phyloP scores from a whole-genome alignment of 2,888 invertebrate species.

The Lasiommata megera region DNA sequence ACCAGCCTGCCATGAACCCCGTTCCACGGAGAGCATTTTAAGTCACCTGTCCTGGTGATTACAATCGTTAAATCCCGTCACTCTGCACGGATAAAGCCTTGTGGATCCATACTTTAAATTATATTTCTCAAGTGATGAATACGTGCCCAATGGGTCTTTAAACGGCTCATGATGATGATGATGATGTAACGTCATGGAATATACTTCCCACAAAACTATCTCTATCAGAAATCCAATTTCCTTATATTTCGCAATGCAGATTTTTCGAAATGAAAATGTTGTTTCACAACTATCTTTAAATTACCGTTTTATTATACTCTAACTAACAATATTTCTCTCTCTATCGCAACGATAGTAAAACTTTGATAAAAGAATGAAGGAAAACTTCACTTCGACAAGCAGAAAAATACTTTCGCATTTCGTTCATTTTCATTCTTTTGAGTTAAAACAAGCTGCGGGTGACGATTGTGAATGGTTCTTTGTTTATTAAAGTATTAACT shows the following conservation, averaged over 20 bases:
- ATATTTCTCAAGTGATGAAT: too few relatives aligned
- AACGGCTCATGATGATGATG: too few relatives aligned
- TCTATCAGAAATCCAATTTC: background rate
- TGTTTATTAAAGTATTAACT: conserved; percentile 10
- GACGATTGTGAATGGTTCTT: conserved; percentile 6
- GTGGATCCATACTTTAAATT: too few relatives aligned
- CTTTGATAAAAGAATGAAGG: conserved; percentile 4
- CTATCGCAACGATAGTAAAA: conserved; percentile 5
- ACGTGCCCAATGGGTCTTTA: too few relatives aligned
- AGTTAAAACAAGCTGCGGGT: background rate
- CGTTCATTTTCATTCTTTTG: conserved; percentile 2
- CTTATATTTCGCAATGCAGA: background rate
- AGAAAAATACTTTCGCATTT: background rate
- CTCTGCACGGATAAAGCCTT: too few relatives aligned
- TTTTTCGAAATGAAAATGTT: background rate
- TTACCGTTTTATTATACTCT: background rate
- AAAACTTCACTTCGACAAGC: background rate
- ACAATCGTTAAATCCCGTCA: too few relatives aligned
- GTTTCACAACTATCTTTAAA: background rate
- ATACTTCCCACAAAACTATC: too few relatives aligned
- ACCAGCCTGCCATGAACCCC: too few relatives aligned
- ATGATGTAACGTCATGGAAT: too few relatives aligned
- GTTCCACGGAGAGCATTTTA: too few relatives aligned
- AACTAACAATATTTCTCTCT: conserved; percentile 2
- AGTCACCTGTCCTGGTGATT: too few relatives aligned